Base-by-base conservation (phyloP, 2,113 vertebrate genomes). In the Helogale parvula region DNA sequence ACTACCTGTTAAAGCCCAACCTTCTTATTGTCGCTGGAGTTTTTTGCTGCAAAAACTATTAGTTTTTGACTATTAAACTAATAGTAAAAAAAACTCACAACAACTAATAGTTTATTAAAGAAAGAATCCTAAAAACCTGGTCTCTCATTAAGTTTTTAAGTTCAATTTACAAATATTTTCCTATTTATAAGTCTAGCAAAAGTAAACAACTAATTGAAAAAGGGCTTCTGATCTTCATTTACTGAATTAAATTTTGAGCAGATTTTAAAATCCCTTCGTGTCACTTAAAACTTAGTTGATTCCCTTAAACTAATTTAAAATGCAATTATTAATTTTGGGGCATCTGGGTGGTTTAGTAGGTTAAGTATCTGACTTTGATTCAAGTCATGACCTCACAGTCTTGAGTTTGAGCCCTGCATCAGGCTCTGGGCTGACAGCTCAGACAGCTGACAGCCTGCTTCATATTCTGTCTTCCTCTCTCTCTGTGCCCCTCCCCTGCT, bases 111-210 rank as follows among this genome's bases (percentile, higher is more conserved):
- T 16, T 92, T 89, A 65, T 76, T 77, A 92, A 71, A 92, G 33
- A 89, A 88, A 74, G 66, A 90, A 79, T 54, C 93, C 65, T 89
- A 94, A 71, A 91, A 89, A 68, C 13, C 25, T 50, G 21, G 38
- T n/a, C 95, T 60, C 63, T 74, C 63, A 63, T 45, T 92, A 79
- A 71, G n/a, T 71, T 60, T 84, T 94, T 92, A 94, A 91, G 68
- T 80, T 85, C 79, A 92, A 92, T 45, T 91, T 96, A 80, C n/a
- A 95, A 93, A 86, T 77, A 89, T 93, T 87, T 93, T 81, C 77
- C 63, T 57, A 60, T 85, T 74, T 88, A 80, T 87, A 93, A 47
- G n/a, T 65, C 47, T 81, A 81, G 68, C 35, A 52, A 79, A 84
- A 80, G 35, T 45, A 76, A 95, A 76, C 66, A 82, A 41, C 74